phyloP scores from a whole-genome alignment of 2,113 vertebrate species.

The Hippocampus zosterae region DNA sequence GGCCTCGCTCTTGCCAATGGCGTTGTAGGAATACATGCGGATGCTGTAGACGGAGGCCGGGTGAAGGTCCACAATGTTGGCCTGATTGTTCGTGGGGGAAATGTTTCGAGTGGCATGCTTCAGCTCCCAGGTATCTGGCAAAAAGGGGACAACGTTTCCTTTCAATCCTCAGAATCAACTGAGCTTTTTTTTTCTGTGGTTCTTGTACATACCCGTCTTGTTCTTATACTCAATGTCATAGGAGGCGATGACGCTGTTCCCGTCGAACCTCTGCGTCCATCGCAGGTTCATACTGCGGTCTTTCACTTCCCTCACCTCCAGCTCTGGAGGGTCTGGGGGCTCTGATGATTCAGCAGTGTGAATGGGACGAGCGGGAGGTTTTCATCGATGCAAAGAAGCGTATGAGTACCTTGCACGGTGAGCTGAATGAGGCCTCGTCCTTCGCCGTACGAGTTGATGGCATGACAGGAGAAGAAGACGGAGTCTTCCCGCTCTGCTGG shows the following conservation, averaged over 20 bases:
- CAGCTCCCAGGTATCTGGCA: conserved; percentile 89
- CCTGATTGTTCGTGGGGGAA: conserved; percentile 96
- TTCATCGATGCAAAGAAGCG: conserved; percentile 3
- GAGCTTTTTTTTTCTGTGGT: no score
- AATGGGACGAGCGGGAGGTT: background rate
- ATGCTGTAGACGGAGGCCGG: conserved; percentile 95
- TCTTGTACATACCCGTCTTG: conserved; percentile 80
- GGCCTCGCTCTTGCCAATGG: conserved; percentile 92
- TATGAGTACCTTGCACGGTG: conserved; percentile 87
- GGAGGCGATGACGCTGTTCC: conserved; percentile 94
- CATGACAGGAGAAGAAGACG: conserved; percentile 97
- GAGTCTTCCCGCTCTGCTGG: conserved; percentile 96
- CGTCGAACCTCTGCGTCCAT: conserved; percentile 95
- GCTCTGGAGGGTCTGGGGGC: conserved; percentile 92
- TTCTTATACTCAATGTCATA: conserved; percentile 99
- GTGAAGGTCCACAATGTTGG: conserved; percentile 95
- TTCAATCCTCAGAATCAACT: background rate
- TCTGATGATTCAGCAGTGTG: conserved; percentile 67
- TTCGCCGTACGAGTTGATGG: conserved; percentile 98
- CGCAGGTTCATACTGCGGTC: conserved; percentile 98
- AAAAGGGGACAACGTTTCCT: background rate
- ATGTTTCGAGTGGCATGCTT: conserved; percentile 97
- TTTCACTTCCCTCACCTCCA: conserved; percentile 96
- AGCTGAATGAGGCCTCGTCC: conserved; percentile 96
- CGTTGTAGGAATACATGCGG: conserved; percentile 97